Evolutionary conservation across 2,113 vertebrate species (phyloP).

Genomic region (Setophaga petechia): DNA sequence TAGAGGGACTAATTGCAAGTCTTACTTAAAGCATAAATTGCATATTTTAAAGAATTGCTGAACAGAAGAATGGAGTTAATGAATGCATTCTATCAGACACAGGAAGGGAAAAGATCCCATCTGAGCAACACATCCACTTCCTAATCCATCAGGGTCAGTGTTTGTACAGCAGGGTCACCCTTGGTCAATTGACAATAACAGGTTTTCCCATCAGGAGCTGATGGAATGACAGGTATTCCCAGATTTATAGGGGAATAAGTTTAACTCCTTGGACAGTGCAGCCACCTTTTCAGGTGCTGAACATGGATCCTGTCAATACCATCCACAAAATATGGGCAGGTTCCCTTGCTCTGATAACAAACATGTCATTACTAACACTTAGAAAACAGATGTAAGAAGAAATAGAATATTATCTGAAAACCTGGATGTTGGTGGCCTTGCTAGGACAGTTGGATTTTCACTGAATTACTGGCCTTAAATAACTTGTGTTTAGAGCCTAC

Average conservation of each 20-base stretch:
- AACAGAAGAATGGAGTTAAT: slow-evolving; percentile 10
- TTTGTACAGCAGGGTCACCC: not conserved
- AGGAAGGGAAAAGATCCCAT: slow-evolving; percentile 13
- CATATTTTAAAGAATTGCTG: slow-evolving; percentile 18
- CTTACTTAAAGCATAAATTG: slow-evolving; percentile 18
- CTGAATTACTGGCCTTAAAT: not conserved
- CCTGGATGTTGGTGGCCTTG: not conserved
- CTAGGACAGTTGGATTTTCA: not conserved
- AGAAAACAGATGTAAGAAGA: not conserved
- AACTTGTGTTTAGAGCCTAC: not conserved
- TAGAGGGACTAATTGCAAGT: slow-evolving; percentile 23
- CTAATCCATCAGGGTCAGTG: not conserved
- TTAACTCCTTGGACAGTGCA: not conserved
- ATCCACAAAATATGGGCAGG: not conserved
- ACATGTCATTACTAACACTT: too few relatives aligned
- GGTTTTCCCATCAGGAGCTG: not conserved
- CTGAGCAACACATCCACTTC: slow-evolving; percentile 5
- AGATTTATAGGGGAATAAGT: not conserved
- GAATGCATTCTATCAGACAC: not conserved
- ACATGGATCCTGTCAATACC: not conserved
- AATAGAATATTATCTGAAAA: not conserved
- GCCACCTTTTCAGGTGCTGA: not conserved
- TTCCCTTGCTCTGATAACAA: not conserved
- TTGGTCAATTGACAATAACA: not conserved
- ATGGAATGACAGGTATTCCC: not conserved